Conservation (phyloP, 2,113 vertebrate genomes). For the Otis tarda region DNA sequence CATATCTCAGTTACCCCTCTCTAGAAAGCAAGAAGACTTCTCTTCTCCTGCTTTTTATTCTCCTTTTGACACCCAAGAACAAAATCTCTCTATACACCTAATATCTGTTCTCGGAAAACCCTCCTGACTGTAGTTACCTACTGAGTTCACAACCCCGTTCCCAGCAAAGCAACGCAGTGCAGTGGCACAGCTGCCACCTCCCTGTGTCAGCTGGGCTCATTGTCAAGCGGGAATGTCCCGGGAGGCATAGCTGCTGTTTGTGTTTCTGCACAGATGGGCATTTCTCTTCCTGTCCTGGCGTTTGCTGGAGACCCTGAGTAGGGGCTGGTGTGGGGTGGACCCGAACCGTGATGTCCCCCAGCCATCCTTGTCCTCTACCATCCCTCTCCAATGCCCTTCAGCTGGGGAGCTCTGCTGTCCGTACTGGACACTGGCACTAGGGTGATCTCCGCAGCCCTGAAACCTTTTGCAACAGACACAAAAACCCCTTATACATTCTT, state of each 20-base stretch:
- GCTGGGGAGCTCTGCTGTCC: neutral
- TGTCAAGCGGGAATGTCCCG: neutral
- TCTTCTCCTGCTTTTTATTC: neutral
- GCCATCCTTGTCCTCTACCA: neutral
- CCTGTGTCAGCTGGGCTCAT: constrained; percentile 21
- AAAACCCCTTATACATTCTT: neutral
- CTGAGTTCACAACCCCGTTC: neutral
- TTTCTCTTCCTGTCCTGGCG: neutral
- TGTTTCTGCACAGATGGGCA: constrained; percentile 42
- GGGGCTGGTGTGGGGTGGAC: neutral
- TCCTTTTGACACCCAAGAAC: neutral
- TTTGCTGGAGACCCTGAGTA: neutral
- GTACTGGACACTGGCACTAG: neutral
- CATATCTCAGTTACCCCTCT: neutral
- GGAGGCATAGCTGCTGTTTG: constrained; percentile 54
- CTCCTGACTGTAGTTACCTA: neutral
- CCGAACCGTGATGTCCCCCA: neutral
- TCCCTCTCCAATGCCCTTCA: neutral
- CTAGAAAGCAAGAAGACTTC: neutral
- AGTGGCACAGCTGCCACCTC: constrained; percentile 37
- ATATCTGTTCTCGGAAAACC: neutral
- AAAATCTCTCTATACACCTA: neutral
- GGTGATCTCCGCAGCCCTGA: neutral
- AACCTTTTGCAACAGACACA: neutral
- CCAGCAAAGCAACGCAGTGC: neutral